A percentile compares a stretch with the other conserved stretches of the same genome.
phyloP scores from a whole-genome alignment of 2,888 invertebrate species.

The Malthinus flaveolus region DNA sequence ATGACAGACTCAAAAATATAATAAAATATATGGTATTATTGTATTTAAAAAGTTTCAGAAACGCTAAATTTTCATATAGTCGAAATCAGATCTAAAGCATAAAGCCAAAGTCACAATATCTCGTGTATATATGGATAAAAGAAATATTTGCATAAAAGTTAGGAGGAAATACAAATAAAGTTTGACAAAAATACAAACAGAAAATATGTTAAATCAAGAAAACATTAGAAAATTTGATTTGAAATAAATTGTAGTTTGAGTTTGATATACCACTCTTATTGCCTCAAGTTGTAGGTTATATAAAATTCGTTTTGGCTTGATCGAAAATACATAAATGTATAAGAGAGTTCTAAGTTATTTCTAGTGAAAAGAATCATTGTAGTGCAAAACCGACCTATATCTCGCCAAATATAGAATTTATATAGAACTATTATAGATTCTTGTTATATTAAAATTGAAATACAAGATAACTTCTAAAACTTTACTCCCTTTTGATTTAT shows the following conservation, averaged over 20 bases:
- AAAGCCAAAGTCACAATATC: too few relatives aligned
- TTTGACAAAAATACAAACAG: not conserved
- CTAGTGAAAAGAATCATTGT: constrained; percentile 23
- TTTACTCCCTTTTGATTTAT: constrained; percentile 13
- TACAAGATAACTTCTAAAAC: constrained; percentile 14
- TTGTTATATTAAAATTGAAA: constrained; percentile 19
- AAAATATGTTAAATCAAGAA: constrained; percentile 16
- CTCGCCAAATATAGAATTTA: constrained; percentile 25
- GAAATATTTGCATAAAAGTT: too few relatives aligned
- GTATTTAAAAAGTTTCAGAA: too few relatives aligned
- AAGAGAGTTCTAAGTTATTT: constrained; percentile 27
- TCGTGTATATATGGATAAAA: too few relatives aligned
- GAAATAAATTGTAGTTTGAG: constrained; percentile 17
- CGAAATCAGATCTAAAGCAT: too few relatives aligned
- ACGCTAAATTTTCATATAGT: too few relatives aligned
- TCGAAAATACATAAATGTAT: constrained; percentile 31
- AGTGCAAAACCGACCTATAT: constrained; percentile 25
- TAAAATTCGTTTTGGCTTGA: constrained; percentile 24
- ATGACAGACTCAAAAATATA: too few relatives aligned
- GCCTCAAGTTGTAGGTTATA: constrained; percentile 22
- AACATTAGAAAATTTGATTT: constrained; percentile 26
- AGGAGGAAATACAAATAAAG: not conserved
- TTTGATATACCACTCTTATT: constrained; percentile 17
- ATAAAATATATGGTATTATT: too few relatives aligned
- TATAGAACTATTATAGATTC: constrained; percentile 19